Base-by-base conservation (phyloP, 2,888 invertebrate genomes). In the Acheta domesticus region DNA sequence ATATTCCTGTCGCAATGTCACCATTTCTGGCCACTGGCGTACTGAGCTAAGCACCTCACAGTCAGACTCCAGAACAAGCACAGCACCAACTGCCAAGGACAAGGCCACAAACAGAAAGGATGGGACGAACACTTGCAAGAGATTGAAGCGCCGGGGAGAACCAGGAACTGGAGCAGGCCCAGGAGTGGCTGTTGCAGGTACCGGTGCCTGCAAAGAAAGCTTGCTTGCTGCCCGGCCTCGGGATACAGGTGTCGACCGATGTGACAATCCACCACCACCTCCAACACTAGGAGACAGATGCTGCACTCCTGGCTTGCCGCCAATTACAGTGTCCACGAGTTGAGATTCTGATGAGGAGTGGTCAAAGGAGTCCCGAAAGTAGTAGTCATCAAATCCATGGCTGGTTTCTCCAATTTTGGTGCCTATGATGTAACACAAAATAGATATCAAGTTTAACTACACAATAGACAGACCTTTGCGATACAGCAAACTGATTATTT, bases 341-440 rank as follows among this genome's bases (percentile, higher is more conserved):
- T 92, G 93, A 80, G 93, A 93, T 86, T 94, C 94, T 19, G 93
- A 93, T 48, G 94, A 94, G 76, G 94, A 94, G 86, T 94, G 94
- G 85, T 94, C 92, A 84, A 92, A 91, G 83, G 93, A 93, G 87
- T 93, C 93, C 62, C 93, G 91, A 85, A 92, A 91, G 86, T 91
- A 91, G 86, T 93, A 93, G 85, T 93, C 92, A 84, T 89, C 89
- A 85, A 86, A 83, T 80, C 86, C 86, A 74, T 80, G 82, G 75
- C 86, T 85, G 12, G 81, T 80, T 21, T 76, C 81, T 16, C 78
- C 81, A 48, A 83, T 84, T 81, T 84, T 83, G 73, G 81, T 78
- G 75, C 86, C 85, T 80, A 73, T 5, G 77, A 79, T 74, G 62
- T n/a, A 62, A 62, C 14, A 62, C 16, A 14, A 62, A 19, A 62